Conservation (phyloP, 1,140 invertebrate species). For the Drosophila virilis region DNA sequence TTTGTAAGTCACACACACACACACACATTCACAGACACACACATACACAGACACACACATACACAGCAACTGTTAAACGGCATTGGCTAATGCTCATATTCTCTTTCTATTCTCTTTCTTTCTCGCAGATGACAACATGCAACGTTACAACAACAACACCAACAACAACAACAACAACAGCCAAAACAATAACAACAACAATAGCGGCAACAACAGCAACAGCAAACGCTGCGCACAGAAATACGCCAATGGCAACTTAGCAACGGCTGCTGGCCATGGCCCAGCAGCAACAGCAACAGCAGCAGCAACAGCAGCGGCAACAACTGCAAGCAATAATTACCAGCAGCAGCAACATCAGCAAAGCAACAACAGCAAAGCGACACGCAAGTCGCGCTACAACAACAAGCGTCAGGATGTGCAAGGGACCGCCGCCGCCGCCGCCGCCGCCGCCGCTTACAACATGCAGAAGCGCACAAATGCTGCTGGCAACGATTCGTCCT, state of each 20-base stretch:
- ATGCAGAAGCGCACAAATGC: conserved; percentile 55
- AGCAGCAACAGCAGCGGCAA: conserved; percentile 35
- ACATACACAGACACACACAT: too few relatives aligned
- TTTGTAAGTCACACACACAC: conserved; percentile 43
- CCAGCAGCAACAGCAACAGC: conserved; percentile 36
- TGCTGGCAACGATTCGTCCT: conserved; percentile 34
- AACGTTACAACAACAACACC: conserved; percentile 45
- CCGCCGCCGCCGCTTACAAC: conserved; percentile 32
- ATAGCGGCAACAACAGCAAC: conserved; percentile 13
- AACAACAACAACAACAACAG: conserved; percentile 11
- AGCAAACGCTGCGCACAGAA: conserved; percentile 63
- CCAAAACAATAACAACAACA: neutral
- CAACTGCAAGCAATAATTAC: too few relatives aligned
- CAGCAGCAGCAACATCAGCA: conserved; percentile 30
- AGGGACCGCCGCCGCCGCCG: neutral
- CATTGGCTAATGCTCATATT: neutral
- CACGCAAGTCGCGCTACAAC: conserved; percentile 58
- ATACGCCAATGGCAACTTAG: conserved; percentile 45
- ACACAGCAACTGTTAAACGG: too few relatives aligned
- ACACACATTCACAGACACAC: neutral
- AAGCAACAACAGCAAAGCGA: conserved; percentile 23
- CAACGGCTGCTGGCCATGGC: conserved; percentile 12
- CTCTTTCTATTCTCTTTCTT: neutral
- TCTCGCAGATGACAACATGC: conserved; percentile 68
- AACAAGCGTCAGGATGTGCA: conserved; percentile 28